Conservation (phyloP, 2,888 invertebrate species). For the Leucophora obtusa region DNA sequence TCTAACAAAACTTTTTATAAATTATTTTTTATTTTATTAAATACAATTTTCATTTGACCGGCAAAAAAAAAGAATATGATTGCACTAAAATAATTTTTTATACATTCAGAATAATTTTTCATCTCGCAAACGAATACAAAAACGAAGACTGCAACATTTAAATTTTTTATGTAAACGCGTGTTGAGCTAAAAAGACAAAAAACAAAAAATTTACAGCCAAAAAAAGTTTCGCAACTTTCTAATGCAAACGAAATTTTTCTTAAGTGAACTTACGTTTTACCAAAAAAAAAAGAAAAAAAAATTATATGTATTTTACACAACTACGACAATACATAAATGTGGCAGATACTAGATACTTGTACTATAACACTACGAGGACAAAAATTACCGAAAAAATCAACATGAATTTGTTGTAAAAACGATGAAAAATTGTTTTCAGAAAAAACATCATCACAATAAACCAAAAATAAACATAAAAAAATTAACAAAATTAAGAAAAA, state of each 20-base stretch:
- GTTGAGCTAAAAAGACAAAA: neutral
- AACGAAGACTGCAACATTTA: neutral
- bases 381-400: neutral
- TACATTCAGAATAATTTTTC: neutral
- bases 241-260: slow-evolving; percentile 17
- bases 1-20: too few relatives aligned
- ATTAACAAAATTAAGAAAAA: neutral
- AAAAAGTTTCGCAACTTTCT: slow-evolving; percentile 35
- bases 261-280: neutral
- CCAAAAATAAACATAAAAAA: neutral
- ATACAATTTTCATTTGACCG: neutral
- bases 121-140: neutral
- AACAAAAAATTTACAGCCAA: neutral
- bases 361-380: neutral
- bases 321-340: neutral
- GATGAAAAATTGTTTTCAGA: neutral
- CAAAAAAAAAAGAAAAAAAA: neutral
- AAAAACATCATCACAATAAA: neutral
- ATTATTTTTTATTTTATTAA: neutral
- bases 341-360: neutral
- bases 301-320: neutral
- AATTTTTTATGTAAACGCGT: neutral
- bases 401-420: slow-evolving; percentile 1
- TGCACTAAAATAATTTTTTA: neutral
- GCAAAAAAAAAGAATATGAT: neutral